Evolutionary conservation across 2,113 vertebrate species (phyloP).

Genomic region (Eclectus roratus): DNA sequence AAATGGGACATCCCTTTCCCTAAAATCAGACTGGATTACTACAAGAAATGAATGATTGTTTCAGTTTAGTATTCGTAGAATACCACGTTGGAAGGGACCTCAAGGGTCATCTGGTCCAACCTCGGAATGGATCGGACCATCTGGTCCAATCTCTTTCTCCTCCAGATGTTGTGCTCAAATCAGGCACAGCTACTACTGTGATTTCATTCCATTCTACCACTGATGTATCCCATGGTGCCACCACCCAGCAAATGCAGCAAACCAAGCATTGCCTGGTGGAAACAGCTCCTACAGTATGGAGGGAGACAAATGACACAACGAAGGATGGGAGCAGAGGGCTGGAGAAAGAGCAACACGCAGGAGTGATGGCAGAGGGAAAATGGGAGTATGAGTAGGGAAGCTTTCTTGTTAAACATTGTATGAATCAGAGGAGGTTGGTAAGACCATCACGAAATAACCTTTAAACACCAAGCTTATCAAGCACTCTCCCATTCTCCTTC

Average conservation of each 20-base stretch:
- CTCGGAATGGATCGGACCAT: not conserved
- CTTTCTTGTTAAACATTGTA: not conserved
- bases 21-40: not conserved
- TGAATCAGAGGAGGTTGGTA: not conserved
- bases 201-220: not conserved
- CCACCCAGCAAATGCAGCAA: not conserved
- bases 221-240: not conserved
- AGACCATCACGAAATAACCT: conserved; percentile 38
- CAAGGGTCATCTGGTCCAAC: not conserved
- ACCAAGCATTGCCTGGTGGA: not conserved
- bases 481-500: not conserved
- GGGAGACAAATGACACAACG: not conserved
- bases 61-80: not conserved
- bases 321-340: not conserved
- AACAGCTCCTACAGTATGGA: not conserved
- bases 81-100: not conserved
- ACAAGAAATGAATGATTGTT: not conserved
- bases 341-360: not conserved
- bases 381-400: not conserved
- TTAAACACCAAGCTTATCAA: conserved; percentile 13
- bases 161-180: not conserved
- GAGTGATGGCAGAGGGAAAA: not conserved
- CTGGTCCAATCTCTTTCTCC: not conserved
- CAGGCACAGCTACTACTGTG: not conserved
- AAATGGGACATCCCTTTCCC: not conserved